Evolutionary conservation across 2,797 vertebrate genomes (phyloP).

Genomic region (Ctenopoma multispine): DNA sequence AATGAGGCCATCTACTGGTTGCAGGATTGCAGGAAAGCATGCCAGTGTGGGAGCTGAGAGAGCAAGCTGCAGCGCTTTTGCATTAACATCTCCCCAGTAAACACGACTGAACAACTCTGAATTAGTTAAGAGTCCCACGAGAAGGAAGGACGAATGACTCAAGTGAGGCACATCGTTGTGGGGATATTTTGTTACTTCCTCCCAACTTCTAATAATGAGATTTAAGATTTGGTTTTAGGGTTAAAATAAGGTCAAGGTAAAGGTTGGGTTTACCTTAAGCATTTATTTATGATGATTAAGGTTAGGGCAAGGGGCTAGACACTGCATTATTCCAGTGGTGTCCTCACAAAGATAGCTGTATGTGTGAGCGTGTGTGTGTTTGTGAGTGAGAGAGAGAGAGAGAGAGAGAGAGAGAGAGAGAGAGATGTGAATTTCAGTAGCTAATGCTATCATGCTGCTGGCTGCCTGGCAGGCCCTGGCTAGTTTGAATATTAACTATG

Average conservation of each 20-base stretch:
- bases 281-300: background rate
- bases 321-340: background rate
- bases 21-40: background rate
- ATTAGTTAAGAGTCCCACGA: constrained; percentile 57
- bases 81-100: constrained; percentile 58
- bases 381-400: constrained; percentile 12
- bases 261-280: background rate
- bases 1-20: constrained; percentile 83
- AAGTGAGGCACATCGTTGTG: constrained; percentile 10
- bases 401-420: background rate
- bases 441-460: constrained; percentile 47
- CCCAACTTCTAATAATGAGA: background rate
- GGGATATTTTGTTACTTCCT: background rate
- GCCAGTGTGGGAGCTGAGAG: constrained; percentile 20
- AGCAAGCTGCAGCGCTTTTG: constrained; percentile 33
- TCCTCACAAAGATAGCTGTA: background rate
- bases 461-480: constrained; percentile 45
- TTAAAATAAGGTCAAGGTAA: background rate
- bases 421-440: constrained; percentile 34
- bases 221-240: background rate
- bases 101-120: constrained; percentile 60
- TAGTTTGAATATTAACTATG: constrained; percentile 61
- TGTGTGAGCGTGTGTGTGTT: constrained; percentile 1
- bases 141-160: constrained; percentile 45
- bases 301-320: background rate